Evolutionary conservation across 1,140 invertebrate species (phyloP).

Genomic region (Acromyrmex heyeri): DNA sequence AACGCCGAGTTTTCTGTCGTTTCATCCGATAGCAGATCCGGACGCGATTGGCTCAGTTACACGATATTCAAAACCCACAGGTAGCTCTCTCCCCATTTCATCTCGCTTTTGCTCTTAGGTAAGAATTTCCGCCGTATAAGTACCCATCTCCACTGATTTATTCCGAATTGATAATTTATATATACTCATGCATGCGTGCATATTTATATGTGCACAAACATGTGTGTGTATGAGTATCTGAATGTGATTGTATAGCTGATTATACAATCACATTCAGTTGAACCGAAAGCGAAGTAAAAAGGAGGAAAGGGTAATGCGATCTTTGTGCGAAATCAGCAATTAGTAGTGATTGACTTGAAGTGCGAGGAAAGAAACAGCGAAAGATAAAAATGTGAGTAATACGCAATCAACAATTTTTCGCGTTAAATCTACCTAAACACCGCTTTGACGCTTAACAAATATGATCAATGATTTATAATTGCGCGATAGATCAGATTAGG

Average conservation of each 20-base stretch:
- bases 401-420: background rate
- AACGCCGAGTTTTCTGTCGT: slow-evolving; percentile 70
- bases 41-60: slow-evolving; percentile 21
- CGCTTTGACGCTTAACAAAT: background rate
- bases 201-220: background rate
- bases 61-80: slow-evolving; percentile 14
- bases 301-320: background rate
- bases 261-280: background rate
- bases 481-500: background rate
- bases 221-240: background rate
- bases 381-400: slow-evolving; percentile 19
- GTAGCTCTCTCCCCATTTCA: background rate
- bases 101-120: slow-evolving; percentile 42
- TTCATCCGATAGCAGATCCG: slow-evolving; percentile 30
- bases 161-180: background rate
- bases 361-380: slow-evolving; percentile 4
- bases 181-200: background rate
- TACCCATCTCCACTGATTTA: background rate
- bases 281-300: slow-evolving; percentile 14
- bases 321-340: background rate
- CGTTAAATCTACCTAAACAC: background rate
- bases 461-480: background rate
- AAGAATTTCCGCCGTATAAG: background rate
- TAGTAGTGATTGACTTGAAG: slow-evolving; percentile 19
- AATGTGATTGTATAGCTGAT: slow-evolving; percentile 9